phyloP scores from a whole-genome alignment of 2,888 invertebrate species.

The Cryptus armator region DNA sequence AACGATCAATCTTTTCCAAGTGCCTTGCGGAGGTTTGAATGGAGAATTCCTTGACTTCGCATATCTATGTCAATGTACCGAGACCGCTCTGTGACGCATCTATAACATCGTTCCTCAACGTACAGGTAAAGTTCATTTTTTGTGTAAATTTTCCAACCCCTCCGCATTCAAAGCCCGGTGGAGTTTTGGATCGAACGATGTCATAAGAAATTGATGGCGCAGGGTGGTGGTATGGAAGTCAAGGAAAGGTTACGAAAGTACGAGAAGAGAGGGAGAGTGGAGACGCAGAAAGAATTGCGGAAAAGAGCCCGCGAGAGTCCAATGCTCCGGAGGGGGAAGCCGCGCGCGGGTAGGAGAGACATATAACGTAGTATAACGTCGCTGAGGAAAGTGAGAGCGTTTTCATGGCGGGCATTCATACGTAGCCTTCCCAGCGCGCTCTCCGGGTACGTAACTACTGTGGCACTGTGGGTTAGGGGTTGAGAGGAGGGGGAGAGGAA shows the following conservation, averaged over 20 bases:
- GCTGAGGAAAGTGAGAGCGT: slow-evolving; percentile 82
- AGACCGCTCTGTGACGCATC: too few relatives aligned
- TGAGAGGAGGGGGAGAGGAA: slow-evolving; percentile 27
- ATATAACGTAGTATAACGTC: slow-evolving; percentile 61
- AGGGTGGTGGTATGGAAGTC: slow-evolving; percentile 32
- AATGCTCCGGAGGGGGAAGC: slow-evolving; percentile 54
- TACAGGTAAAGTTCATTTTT: too few relatives aligned
- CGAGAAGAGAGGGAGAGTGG: slow-evolving; percentile 49
- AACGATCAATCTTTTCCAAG: too few relatives aligned
- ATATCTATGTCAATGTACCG: too few relatives aligned
- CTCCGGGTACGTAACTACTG: slow-evolving; percentile 82
- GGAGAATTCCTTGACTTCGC: too few relatives aligned
- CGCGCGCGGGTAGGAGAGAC: slow-evolving; percentile 46
- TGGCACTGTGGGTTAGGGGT: slow-evolving; percentile 71
- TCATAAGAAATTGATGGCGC: slow-evolving; percentile 18
- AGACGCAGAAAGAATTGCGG: slow-evolving; percentile 49
- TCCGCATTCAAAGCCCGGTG: too few relatives aligned
- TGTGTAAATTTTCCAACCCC: too few relatives aligned
- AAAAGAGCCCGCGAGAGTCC: slow-evolving; percentile 58
- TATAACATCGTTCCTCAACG: too few relatives aligned
- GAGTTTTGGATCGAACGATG: too few relatives aligned
- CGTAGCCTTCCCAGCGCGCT: slow-evolving; percentile 71
- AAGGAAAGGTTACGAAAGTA: slow-evolving; percentile 56
- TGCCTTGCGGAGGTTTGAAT: too few relatives aligned
- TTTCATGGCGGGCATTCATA: slow-evolving; percentile 81